A percentile compares a stretch with the other conserved stretches of the same genome.
phyloP scores from a whole-genome alignment of 2,888 invertebrate species.

The Cheilosia soror region DNA sequence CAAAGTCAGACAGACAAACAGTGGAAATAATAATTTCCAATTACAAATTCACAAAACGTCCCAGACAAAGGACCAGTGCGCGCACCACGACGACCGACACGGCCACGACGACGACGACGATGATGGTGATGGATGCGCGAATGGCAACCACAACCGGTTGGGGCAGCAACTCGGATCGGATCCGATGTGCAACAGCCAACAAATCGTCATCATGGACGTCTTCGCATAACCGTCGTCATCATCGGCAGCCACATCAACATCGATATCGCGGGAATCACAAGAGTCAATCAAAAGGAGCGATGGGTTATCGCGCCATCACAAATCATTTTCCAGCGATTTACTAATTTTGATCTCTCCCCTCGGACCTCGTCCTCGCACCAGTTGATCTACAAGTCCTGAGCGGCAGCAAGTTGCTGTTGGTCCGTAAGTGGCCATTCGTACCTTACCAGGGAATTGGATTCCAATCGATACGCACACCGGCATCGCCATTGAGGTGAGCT shows the following conservation, averaged over 20 bases:
- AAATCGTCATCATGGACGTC: constrained; percentile 67
- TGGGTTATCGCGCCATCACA: constrained; percentile 76
- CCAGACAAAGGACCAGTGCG: constrained; percentile 35
- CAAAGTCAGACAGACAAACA: constrained; percentile 69
- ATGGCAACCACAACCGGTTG: constrained; percentile 70
- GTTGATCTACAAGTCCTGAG: not conserved
- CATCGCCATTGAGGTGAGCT: constrained; percentile 1
- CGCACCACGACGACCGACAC: constrained; percentile 5
- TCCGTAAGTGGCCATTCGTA: constrained; percentile 48
- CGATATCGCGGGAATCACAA: constrained; percentile 67
- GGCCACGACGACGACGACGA: constrained; percentile 28
- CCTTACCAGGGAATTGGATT: constrained; percentile 58
- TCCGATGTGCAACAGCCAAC: constrained; percentile 73
- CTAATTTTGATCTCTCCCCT: constrained; percentile 65
- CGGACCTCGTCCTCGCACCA: not conserved
- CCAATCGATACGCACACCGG: constrained; percentile 67
- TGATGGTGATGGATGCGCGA: constrained; percentile 73
- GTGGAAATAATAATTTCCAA: constrained; percentile 76
- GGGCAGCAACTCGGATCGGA: constrained; percentile 25
- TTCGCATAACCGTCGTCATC: constrained; percentile 23
- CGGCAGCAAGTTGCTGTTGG: constrained; percentile 58
- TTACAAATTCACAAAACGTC: constrained; percentile 82
- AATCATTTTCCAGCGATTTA: constrained; percentile 75
- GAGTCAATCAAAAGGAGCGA: constrained; percentile 75
- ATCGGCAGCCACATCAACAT: constrained; percentile 69